Base-by-base conservation (phyloP, 2,888 invertebrate genomes). In the Diadromus collaris region DNA sequence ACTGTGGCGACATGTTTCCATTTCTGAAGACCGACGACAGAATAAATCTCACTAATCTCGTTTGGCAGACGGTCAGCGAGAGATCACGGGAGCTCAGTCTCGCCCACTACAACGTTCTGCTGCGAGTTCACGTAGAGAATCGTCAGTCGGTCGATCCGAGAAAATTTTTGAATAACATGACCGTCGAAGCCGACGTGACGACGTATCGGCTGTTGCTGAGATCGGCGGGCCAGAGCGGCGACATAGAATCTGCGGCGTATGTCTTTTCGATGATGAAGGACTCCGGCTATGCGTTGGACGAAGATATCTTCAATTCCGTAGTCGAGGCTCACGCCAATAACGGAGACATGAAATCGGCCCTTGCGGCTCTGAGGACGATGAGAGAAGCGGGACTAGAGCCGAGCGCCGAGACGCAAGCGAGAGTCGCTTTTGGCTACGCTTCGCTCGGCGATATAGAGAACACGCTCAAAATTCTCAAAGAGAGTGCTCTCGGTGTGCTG, bases 181-280 rank as follows among this genome's bases (percentile, higher is more conserved):
- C 88, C 2, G 86, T 90, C 0, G 87, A 91, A 83, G 92, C 93
- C 0, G 92, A 93, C 82, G 85, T 91, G 1, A 91, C 91, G 9
- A 93, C 94, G 0, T 94, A 93, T 85, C 92, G 93, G 72, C 90
- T 93, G 0, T 90, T 95, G 44, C 85, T 95, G 63, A 91, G 91
- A 82, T 92, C 92, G 67, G 91, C 93, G 6, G 81, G 83, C 4
- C 83, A 81, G 68, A 85, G 83, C 38, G 95, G 94, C 16, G 92
- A 95, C 84, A 86, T 93, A 21, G 91, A 92, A 41, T 92, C 94
- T 85, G 92, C 93, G 0, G 90, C 92, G 16, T 92, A 93, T 83
- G 91, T 95, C 6, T 90, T 95, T 71, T 90, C 93, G 2, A 92
- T 93, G 61, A 95, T 95, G 93, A 94, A 94, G 83, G 85, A 91